Percentiles rank a stretch among this genome's conserved stretches.
Evolutionary conservation across 2,113 vertebrate species (phyloP).

Genomic region (Platanista minor): DNA sequence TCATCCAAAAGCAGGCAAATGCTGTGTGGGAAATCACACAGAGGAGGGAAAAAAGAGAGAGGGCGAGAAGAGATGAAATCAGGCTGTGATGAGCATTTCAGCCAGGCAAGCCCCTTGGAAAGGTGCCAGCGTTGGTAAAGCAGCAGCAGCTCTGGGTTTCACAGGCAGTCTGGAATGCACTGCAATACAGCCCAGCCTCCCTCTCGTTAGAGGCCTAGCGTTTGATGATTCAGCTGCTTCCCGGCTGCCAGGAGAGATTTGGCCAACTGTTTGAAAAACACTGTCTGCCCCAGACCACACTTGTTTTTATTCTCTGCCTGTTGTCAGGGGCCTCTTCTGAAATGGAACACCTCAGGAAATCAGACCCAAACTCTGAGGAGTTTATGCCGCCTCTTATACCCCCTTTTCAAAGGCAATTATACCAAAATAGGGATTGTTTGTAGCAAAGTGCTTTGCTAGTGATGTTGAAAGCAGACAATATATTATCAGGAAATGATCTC

Average conservation of each 20-base stretch:
- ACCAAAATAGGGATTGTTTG: constrained; percentile 41
- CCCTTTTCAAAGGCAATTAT: constrained; percentile 56
- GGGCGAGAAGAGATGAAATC: constrained; percentile 14
- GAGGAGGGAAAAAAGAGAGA: not conserved
- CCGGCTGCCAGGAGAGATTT: constrained; percentile 68
- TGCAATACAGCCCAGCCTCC: constrained; percentile 36
- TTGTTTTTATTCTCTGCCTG: constrained; percentile 72
- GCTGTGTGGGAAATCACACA: not conserved
- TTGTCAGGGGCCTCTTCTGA: constrained; percentile 71
- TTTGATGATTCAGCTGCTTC: constrained; percentile 75
- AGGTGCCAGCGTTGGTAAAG: constrained; percentile 8
- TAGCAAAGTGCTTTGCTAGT: constrained; percentile 18
- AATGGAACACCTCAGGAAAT: constrained; percentile 67
- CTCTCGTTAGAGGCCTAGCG: constrained; percentile 35
- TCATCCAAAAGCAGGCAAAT: not conserved
- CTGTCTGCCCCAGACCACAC: constrained; percentile 71
- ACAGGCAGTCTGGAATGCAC: constrained; percentile 61
- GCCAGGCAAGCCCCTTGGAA: constrained; percentile 6
- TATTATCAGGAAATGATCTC: constrained; percentile 58
- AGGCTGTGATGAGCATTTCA: not conserved
- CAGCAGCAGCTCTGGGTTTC: constrained; percentile 39
- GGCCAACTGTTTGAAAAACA: constrained; percentile 75
- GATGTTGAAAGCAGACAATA: constrained; percentile 43
- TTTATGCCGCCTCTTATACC: constrained; percentile 21
- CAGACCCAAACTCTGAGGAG: constrained; percentile 49